Evolutionary conservation across 1,140 invertebrate species (phyloP).

Genomic region (Grapholita molesta): DNA sequence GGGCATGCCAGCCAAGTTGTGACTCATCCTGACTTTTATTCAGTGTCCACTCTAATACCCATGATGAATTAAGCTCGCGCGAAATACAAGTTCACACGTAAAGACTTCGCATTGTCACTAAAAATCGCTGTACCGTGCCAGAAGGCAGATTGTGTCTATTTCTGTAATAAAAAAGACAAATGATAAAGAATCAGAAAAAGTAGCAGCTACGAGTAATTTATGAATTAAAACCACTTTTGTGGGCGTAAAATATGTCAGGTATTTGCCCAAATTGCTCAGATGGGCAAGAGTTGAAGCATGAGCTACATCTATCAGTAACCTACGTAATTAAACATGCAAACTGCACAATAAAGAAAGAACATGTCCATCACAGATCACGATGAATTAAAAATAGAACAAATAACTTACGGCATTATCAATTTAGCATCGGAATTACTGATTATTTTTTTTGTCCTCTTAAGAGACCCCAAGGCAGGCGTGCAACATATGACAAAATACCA

Average conservation of each 20-base stretch:
- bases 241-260: background rate
- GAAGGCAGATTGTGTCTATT: slow-evolving; percentile 70
- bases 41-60: slow-evolving; percentile 58
- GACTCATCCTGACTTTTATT: slow-evolving; percentile 80
- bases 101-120: slow-evolving; percentile 69
- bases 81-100: slow-evolving; percentile 50
- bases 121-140: slow-evolving; percentile 66
- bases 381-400: slow-evolving; percentile 35
- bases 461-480: slow-evolving; percentile 75
- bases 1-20: slow-evolving; percentile 82
- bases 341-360: background rate
- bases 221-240: background rate
- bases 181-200: slow-evolving; percentile 20
- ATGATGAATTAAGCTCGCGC: slow-evolving; percentile 49
- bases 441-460: slow-evolving; percentile 76
- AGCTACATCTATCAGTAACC: slow-evolving; percentile 1
- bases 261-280: background rate
- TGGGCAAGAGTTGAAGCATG: background rate
- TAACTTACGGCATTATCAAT: slow-evolving; percentile 76
- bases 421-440: slow-evolving; percentile 72
- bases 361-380: slow-evolving; percentile 6
- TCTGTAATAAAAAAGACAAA: slow-evolving; percentile 68
- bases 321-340: slow-evolving; percentile 1
- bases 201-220: background rate
- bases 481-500: slow-evolving; percentile 75